Base-by-base conservation (phyloP, 2,888 invertebrate genomes). In the Amiota mariae region DNA sequence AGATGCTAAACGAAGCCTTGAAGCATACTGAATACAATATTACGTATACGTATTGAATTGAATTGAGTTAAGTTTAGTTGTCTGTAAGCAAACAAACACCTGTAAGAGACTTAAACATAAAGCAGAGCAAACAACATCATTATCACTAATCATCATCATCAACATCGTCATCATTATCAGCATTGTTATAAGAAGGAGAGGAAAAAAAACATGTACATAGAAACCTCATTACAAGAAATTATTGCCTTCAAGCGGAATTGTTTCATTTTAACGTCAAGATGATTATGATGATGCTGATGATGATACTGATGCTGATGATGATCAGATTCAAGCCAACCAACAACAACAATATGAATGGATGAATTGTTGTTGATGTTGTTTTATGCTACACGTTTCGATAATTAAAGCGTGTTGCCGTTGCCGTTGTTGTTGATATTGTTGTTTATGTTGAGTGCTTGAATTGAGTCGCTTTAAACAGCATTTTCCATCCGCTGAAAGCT, bases 151-250 rank as follows among this genome's bases (percentile, higher is more conserved):
- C 54, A n/a, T 13, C 15, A 36, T 36, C 15, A 15, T 15, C 15
- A n/a, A 6, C 8, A 15, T 15, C 15, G 0, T 54, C 13, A 4
- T 36, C 36, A 24, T 36, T 36, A 36, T 36, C 2, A 4, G 2
- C 36, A 36, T 36, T 36, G 36, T 36, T 36, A 36, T 36, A 46
- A 56, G 11, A 48, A 51, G 72, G 47, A 51, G 20, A 57, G 47
- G 47, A 73, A 48, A n/a, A n/a, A 18, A 24, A 71, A 68, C 54
- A 68, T 54, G 54, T 68, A 68, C 67, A 54, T n/a, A 54, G 67
- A 68, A 68, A 84, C 86, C 83, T 84, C 83, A 84, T 84, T 84
- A 84, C 86, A 83, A 83, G 81, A 84, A 84, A 84, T 84, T 82
- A 81, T 82, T 78, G 86, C 67, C 51, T 51, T 24, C 36, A 36